Conservation (phyloP, 2,113 vertebrate genomes). For the Mirounga angustirostris region DNA sequence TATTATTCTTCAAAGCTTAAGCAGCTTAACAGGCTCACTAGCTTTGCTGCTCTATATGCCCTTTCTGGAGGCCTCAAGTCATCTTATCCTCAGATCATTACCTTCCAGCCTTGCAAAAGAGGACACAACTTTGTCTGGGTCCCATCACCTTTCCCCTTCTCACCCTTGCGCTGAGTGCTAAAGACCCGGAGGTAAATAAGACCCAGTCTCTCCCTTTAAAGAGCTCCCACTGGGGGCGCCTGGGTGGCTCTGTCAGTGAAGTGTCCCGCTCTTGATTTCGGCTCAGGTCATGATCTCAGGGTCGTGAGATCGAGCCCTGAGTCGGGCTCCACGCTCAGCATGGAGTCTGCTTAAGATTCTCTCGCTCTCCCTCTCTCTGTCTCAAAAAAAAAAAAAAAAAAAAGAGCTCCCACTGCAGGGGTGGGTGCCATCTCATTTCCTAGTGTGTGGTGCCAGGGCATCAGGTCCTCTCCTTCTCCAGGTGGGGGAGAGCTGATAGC, state of each 20-base stretch:
- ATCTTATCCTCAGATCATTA: conserved; percentile 30
- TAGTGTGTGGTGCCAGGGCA: neutral
- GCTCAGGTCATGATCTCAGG: neutral
- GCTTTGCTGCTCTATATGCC: conserved; percentile 26
- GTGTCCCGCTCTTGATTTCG: neutral
- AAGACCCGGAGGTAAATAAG: neutral
- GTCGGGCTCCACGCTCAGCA: neutral
- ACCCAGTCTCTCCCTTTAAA: neutral
- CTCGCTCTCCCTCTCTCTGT: neutral
- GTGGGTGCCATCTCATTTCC: neutral
- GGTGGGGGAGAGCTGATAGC: neutral
- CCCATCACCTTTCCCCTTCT: neutral
- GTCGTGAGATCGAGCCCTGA: neutral
- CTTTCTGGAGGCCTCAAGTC: neutral
- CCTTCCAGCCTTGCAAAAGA: conserved; percentile 35
- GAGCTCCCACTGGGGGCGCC: neutral
- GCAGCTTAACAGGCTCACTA: conserved; percentile 47
- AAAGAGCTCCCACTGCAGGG: neutral
- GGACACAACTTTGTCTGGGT: neutral
- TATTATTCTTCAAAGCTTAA: conserved; percentile 52
- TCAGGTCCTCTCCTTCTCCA: neutral
- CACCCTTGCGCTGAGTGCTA: neutral
- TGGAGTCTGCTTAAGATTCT: neutral
- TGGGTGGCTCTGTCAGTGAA: neutral
- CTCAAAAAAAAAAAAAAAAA: neutral